Base-by-base conservation (phyloP, 2,797 vertebrate genomes). In the Chiropotes sagulatus region DNA sequence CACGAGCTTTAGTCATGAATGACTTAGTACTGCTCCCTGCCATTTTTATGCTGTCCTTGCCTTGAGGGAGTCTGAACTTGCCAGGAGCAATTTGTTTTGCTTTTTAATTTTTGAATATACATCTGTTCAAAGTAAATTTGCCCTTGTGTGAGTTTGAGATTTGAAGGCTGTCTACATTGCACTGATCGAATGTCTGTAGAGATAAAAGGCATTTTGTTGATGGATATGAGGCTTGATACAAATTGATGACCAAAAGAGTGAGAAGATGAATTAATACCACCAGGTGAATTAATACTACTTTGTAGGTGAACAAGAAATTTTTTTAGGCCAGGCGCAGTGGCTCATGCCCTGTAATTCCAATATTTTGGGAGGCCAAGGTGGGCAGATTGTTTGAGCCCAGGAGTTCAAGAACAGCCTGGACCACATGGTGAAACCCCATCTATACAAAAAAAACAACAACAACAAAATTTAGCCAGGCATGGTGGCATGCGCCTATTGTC, bases 41-140 rank as follows among this genome's bases (percentile, higher is more conserved):
- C 97, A 96, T 95, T 87, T 97, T 92, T 96, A 78, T 94, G 93
- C 75, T 96, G 80, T 93, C 84, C 96, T 90, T 97, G 97, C 96
- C 97, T 98, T 92, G 73, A 92, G 96, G 94, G 97, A 92, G 83
- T 97, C 95, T 97, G 93, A 93, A 70, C 97, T 98, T 98, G 94
- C 98, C 94, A 97, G 97, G 20, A 98, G 97, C 97, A 94, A 96
- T 98, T 98, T 98, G 93, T 98, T 96, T 98, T 92, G 75, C 97
- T 97, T 97, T 97, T 88, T 95, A 96, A 93, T 95, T 98, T 98
- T 97, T 97, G 90, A 98, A 97, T 97, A 96, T 94, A 94, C 70
- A 93, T 48, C 96, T 98, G 98, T 97, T 97, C 98, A 98, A 98
- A 97, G 95, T 95, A 90, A 73, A 88, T 82, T 96, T 96, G 81